phyloP scores from a whole-genome alignment of 2,888 invertebrate genomes.

The Erebia aethiops region DNA sequence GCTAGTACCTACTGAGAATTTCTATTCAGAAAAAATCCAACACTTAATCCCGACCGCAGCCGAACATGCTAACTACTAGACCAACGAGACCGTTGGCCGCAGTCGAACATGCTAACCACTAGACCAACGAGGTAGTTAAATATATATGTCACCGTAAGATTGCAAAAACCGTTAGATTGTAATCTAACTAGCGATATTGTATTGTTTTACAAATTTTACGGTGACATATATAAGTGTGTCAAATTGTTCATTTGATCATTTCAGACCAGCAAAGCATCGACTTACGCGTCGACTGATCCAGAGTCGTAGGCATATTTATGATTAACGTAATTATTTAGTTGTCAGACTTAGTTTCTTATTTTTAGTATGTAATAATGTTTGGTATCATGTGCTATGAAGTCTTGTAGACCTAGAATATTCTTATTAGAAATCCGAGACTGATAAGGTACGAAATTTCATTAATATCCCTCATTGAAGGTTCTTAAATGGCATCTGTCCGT shows the following conservation, averaged over 20 bases:
- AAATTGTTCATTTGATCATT: slow-evolving; percentile 42
- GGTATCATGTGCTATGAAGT: not conserved
- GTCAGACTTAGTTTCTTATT: slow-evolving; percentile 21
- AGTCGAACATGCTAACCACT: no score
- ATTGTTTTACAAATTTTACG: no score
- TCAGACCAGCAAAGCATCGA: slow-evolving; percentile 71
- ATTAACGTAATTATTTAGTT: slow-evolving; percentile 7
- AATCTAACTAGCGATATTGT: no score
- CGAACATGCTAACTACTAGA: no score
- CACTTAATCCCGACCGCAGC: no score
- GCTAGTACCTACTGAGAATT: no score
- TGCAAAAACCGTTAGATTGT: no score
- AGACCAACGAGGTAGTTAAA: no score
- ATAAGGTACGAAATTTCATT: not conserved
- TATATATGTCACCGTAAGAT: not conserved
- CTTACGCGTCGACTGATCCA: slow-evolving; percentile 64
- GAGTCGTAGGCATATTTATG: slow-evolving; percentile 52
- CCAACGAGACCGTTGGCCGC: no score
- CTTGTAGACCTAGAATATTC: slow-evolving; percentile 10
- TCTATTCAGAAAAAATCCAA: no score
- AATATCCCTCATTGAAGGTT: not conserved
- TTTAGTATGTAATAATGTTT: slow-evolving; percentile 12
- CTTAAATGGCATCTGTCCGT: not conserved
- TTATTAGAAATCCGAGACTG: not conserved
- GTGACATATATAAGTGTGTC: not conserved